These are phyloP conservation scores for Porites cylindrica DNA, from an alignment of 92 coral and sea anemone genomes.

Conservation along the genomic window DNA sequence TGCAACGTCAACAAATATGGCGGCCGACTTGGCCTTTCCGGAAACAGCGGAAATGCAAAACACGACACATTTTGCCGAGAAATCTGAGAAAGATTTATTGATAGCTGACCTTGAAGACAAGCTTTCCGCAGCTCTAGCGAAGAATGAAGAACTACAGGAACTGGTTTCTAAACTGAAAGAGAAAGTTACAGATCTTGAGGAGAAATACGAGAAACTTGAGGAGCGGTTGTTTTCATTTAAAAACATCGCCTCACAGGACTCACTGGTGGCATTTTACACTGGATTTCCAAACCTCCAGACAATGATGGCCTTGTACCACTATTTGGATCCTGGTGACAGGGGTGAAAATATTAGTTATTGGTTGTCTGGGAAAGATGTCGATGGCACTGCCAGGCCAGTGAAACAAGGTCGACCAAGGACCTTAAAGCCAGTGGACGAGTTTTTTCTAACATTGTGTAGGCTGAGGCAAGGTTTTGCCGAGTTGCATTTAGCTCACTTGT, in stretches of 20 bases:
- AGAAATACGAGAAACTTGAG: constrained; percentile 30
- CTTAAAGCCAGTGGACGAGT: constrained; percentile 42
- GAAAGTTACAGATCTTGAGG: constrained; percentile 8
- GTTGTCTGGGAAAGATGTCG: constrained; percentile 15
- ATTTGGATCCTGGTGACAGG: constrained; percentile 23
- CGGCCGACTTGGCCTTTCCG: not conserved
- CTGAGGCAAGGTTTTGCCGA: constrained; percentile 65
- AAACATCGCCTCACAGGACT: constrained; percentile 43
- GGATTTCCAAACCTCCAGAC: constrained; percentile 59
- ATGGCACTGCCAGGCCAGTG: not conserved
- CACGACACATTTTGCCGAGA: not conserved
- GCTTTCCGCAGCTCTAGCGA: not conserved
- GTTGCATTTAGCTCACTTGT: constrained; percentile 59
- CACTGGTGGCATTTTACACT: constrained; percentile 44
- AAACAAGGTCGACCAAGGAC: constrained; percentile 56
- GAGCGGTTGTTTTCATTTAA: constrained; percentile 53
- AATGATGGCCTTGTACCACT: constrained; percentile 33
- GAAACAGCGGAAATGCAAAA: not conserved
- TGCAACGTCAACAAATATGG: not conserved
- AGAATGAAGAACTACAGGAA: not conserved
- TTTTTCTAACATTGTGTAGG: constrained; percentile 64
- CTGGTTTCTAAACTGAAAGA: constrained; percentile 12
- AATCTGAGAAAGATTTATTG: constrained; percentile 5
- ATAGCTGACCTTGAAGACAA: constrained; percentile 9
- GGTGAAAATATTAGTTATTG: constrained; percentile 45